Conservation (phyloP, 2,888 invertebrate species). For the Cosmopolites sordidus region DNA sequence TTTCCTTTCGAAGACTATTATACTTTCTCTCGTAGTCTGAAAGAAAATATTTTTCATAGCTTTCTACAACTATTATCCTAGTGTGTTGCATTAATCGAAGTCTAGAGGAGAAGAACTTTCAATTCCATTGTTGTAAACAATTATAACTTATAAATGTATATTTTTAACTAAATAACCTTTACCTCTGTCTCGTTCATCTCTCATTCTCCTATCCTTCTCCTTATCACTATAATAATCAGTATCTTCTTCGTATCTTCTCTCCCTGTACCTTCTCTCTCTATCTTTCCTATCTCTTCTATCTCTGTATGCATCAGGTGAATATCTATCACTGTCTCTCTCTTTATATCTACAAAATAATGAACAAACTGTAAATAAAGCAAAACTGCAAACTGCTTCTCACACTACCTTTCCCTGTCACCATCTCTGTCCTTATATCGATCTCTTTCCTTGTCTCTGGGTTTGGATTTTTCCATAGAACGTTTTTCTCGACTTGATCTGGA, state of each 20-base stretch:
- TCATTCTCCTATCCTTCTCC: constrained; percentile 52
- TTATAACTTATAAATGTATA: no score
- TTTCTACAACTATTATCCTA: no score
- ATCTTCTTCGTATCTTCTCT: constrained; percentile 61
- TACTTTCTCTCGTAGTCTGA: constrained; percentile 45
- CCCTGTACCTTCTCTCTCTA: constrained; percentile 15
- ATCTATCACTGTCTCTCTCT: constrained; percentile 37
- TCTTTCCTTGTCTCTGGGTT: constrained; percentile 27
- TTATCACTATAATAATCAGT: constrained; percentile 66
- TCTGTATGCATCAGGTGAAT: constrained; percentile 39
- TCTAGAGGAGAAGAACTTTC: no score
- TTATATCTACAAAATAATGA: constrained; percentile 31
- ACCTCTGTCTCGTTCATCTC: constrained; percentile 34
- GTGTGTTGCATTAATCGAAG: no score
- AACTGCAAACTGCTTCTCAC: no score
- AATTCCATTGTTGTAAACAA: no score
- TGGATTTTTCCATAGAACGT: constrained; percentile 26
- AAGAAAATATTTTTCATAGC: not conserved
- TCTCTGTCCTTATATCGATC: constrained; percentile 28
- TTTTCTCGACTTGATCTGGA: constrained; percentile 22
- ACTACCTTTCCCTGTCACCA: constrained; percentile 31
- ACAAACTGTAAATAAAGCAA: not conserved
- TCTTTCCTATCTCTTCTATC: constrained; percentile 25
- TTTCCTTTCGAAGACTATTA: constrained; percentile 43
- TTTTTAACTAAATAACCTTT: not conserved